Conservation (phyloP, 2,113 vertebrate genomes). For the Elgaria multicarinata region DNA sequence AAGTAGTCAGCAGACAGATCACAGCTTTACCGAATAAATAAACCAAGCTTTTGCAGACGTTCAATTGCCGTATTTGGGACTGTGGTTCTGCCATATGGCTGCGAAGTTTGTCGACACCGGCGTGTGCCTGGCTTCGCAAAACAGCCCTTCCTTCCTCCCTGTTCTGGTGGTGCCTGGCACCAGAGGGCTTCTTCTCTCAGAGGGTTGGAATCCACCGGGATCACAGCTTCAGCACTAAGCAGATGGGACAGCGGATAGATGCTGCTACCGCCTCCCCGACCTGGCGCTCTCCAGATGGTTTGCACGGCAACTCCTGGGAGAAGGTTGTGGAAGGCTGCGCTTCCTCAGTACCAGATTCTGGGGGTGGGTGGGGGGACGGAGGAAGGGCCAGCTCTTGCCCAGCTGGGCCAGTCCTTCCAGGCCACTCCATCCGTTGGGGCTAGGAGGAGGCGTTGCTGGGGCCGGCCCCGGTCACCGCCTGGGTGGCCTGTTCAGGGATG, state of each 20-base stretch:
- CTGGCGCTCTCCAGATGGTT: too few species aligned
- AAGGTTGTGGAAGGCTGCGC: too few species aligned
- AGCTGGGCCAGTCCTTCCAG: background rate
- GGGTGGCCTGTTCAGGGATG: conserved; percentile 89
- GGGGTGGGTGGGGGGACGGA: too few species aligned
- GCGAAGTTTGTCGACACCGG: too few species aligned
- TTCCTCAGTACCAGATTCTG: too few species aligned
- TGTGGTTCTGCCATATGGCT: background rate
- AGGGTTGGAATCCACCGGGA: background rate
- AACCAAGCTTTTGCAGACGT: background rate
- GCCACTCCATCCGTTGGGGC: background rate
- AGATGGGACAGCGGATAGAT: too few species aligned
- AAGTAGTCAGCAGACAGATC: too few species aligned
- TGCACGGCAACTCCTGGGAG: too few species aligned
- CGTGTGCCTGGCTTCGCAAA: background rate
- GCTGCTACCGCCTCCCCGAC: too few species aligned
- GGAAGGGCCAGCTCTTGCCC: background rate
- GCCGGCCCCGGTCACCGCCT: conserved; percentile 79
- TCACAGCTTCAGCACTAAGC: too few species aligned
- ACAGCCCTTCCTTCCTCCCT: background rate
- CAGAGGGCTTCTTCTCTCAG: background rate
- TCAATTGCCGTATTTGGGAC: background rate
- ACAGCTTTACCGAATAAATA: background rate
- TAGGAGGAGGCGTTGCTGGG: conserved; percentile 62
- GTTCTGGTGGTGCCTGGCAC: background rate